Evolutionary conservation across 2,888 invertebrate species (phyloP), one percentile per base, ranked within the genome.

Genomic region (Orthosia incerta): DNA sequence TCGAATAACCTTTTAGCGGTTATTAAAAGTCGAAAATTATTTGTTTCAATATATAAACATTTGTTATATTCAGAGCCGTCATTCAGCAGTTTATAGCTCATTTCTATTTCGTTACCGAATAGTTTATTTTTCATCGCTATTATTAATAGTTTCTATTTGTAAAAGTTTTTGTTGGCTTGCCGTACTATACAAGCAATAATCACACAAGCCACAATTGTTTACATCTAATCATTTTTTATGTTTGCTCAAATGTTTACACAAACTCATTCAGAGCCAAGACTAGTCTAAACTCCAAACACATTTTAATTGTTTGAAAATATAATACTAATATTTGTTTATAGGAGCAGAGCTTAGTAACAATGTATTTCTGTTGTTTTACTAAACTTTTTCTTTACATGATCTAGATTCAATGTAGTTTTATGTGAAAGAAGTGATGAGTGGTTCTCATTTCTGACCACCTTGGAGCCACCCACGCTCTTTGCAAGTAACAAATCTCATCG

Each of bases 71-170:
- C 45, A 3, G 13, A 13, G 16, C 13, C 31, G 13, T 63, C 48
- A 50, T 48, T 77, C 74, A 61, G 23, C 53, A 62, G 26, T 45
- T 23, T 56, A 69, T 65, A 67, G 65, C 61, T 65, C 45, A 78
- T 74, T 80, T 74, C 45, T 67, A 56, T 64, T 68, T 64, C 57
- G 45, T 80, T 77, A 66, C 26, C 11, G 45, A 80, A 62, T 26
- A 59, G 57, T 74, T 77, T 80, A 74, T 80, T 74, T 80, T 64
- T 57, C 50, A 81, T 72, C 31, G 48, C n/a, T 23, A 59, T 50
- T 72, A 72, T 59, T 76, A 80, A 80, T 80, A 73, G 74, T 74
- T 74, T 74, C 63, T 80, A 80, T 80, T 83, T 83, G 39, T 12
- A 57, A 53, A 56, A 26, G 7, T 71, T 72, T 76, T 72, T 80